Conservation (phyloP, 2,888 invertebrate species). For the Apamea crenata region DNA sequence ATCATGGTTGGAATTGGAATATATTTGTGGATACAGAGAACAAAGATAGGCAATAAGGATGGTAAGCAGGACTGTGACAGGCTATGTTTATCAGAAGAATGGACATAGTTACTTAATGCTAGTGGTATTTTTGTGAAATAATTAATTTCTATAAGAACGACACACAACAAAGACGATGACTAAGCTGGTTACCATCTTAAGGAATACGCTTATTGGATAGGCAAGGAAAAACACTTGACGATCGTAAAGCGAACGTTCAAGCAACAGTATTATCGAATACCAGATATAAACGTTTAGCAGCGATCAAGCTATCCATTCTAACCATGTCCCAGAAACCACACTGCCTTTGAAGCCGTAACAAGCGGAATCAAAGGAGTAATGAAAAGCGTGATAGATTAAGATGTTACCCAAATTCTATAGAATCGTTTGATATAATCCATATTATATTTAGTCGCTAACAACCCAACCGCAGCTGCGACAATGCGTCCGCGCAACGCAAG, state of each 20-base stretch:
- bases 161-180: too few relatives aligned
- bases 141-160: too few relatives aligned
- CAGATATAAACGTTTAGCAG: background rate
- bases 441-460: slow-evolving; percentile 73
- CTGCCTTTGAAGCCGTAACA: slow-evolving; percentile 51
- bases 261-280: background rate
- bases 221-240: background rate
- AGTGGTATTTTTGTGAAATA: too few relatives aligned
- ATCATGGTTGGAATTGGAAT: slow-evolving; percentile 29
- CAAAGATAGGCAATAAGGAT: background rate
- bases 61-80: background rate
- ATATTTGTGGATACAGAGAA: slow-evolving; percentile 16
- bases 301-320: background rate
- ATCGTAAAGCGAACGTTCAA: background rate
- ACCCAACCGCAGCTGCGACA: slow-evolving; percentile 81
- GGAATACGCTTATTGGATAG: background rate
- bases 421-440: slow-evolving; percentile 67
- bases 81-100: too few relatives aligned
- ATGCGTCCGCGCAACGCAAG: slow-evolving; percentile 74
- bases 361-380: slow-evolving; percentile 53
- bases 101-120: too few relatives aligned
- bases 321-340: slow-evolving; percentile 6
- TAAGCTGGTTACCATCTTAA: background rate
- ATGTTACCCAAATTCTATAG: slow-evolving; percentile 61
- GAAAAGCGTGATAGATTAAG: slow-evolving; percentile 53